Evolutionary conservation across 2,888 invertebrate genomes (phyloP), one percentile per base, ranked within the genome.

Genomic region (Agrochola macilenta): DNA sequence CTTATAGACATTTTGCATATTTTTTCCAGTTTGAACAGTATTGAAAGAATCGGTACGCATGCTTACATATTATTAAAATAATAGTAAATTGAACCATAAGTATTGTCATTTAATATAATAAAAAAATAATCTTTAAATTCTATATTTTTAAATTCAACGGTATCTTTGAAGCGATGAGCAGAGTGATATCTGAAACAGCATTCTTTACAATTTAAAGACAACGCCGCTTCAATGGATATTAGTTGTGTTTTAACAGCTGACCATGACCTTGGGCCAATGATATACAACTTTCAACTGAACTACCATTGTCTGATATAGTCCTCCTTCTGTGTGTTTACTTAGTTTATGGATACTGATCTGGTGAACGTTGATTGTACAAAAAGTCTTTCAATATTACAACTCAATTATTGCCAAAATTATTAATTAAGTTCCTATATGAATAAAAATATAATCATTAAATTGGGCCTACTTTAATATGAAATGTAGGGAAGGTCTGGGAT

Each of bases 31-130:
- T 89, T 91, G 90, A 87, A 92, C 94, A 91, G 90, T 94, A 90
- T 93, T 93, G 92, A 93, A 93, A 92, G 84, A 94, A 93, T 93
- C 92, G 95, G 95, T 95, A 95, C 95, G 95, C 95, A 95, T 95
- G 95, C 92, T 91, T 91, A 91, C 85, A 90, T 87, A 83, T 85
- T 87, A 83, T 78, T 87, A 83, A 82, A 82, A 78, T 8, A 78
- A 66, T 77, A 80, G 78, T 84, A 72, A 76, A 78, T 82, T 75
- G 69, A 75, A 79, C 57, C 68, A 65, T 81, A 58, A 78, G 39
- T 69, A 54, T 46, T 23, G 77, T 46, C 5, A 61, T 72, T 7
- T 14, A 26, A 49, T 66, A 69, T 83, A 65, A 60, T 49, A 64
- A 61, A 74, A 43, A 70, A 43, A 70, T 52, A 80, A 81, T 69